Evolutionary conservation across 1,140 invertebrate species (phyloP).

Genomic region (Drosophila ficusphila): DNA sequence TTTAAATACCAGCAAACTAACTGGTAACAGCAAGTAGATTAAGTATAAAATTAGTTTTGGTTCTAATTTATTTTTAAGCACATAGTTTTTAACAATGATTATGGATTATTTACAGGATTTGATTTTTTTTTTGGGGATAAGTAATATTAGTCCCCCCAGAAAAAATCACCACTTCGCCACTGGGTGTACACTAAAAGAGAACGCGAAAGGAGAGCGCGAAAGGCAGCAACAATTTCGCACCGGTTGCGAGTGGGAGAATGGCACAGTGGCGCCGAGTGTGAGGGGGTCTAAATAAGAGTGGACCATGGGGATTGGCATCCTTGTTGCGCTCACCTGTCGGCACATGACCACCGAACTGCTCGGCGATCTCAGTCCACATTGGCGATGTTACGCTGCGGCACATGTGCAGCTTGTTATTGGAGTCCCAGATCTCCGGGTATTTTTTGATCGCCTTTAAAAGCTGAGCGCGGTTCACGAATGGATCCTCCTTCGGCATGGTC

Average conservation of each 20-base stretch:
- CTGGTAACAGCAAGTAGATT: no score
- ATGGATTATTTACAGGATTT: no score
- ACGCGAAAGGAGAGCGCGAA: constrained; percentile 6
- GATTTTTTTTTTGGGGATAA: no score
- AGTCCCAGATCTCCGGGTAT: constrained; percentile 82
- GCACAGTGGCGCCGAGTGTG: neutral
- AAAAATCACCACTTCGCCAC: neutral
- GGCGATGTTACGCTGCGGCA: constrained; percentile 81
- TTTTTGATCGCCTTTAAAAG: constrained; percentile 81
- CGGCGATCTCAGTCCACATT: constrained; percentile 83
- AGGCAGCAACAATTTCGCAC: neutral
- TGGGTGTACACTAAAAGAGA: neutral
- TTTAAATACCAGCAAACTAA: no score
- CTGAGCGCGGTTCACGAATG: constrained; percentile 80
- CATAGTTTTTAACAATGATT: no score
- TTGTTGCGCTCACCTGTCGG: constrained; percentile 72
- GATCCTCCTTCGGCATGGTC: constrained; percentile 80
- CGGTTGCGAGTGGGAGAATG: neutral
- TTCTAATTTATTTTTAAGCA: no score
- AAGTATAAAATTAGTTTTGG: no score
- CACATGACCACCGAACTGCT: constrained; percentile 81
- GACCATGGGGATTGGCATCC: neutral
- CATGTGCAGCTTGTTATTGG: constrained; percentile 81
- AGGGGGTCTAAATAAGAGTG: neutral
- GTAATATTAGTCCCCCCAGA: neutral